Evolutionary conservation across 2,113 vertebrate species (phyloP).

Genomic region (Otocyon megalotis): DNA sequence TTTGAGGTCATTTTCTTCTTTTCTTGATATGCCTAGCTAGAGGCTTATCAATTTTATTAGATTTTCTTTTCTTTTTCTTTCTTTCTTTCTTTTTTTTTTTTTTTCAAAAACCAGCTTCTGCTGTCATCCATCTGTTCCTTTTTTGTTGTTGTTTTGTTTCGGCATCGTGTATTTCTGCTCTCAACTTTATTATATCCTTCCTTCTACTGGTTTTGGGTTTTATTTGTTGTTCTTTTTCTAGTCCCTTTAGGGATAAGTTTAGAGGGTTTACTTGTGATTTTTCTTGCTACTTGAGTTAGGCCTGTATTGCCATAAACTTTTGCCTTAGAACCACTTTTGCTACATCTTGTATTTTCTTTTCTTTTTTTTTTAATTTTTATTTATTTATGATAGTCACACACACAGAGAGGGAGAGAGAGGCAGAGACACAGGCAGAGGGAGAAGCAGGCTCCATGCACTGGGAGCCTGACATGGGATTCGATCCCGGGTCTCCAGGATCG

Average conservation of each 20-base stretch:
- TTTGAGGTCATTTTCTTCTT: neutral
- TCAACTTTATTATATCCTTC: neutral
- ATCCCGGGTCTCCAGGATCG: too few species aligned
- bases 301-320: neutral
- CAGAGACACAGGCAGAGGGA: too few species aligned
- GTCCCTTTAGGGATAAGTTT: neutral
- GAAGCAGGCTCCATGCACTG: too few species aligned
- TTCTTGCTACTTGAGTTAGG: neutral
- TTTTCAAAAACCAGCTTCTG: neutral
- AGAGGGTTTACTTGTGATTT: neutral
- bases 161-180: neutral
- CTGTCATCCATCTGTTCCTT: neutral
- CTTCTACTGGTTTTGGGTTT: neutral
- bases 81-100: neutral
- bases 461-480: accelerated
- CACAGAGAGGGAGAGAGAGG: too few species aligned
- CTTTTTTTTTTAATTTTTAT: too few species aligned
- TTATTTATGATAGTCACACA: too few species aligned
- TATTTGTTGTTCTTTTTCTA: neutral
- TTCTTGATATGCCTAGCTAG: neutral
- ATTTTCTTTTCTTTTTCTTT: neutral
- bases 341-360: neutral
- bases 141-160: neutral
- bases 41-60: neutral
- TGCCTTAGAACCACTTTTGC: neutral